Percentiles rank a stretch among this genome's conserved stretches.
phyloP scores from a whole-genome alignment of 30 jellyfish, hydroid and myxozoan species.

The Euphysa ruthae region DNA sequence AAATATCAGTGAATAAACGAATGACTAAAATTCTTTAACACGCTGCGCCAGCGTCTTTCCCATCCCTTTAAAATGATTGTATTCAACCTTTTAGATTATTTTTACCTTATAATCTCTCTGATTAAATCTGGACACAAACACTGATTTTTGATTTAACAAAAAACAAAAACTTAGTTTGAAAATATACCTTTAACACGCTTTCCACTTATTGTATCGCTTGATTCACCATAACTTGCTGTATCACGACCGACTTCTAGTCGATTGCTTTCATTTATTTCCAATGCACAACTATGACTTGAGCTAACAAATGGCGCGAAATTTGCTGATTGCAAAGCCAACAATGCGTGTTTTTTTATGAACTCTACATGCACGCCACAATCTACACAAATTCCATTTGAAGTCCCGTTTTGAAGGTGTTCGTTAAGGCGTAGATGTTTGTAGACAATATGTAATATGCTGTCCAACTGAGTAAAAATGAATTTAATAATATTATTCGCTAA shows the following conservation, averaged over 20 bases:
- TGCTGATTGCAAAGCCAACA: constrained; percentile 48
- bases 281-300: background rate
- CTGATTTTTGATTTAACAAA: too few species aligned
- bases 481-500: background rate
- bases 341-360: constrained; percentile 58
- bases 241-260: background rate
- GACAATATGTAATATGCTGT: constrained; percentile 54
- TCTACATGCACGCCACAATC: constrained; percentile 80
- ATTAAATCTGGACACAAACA: too few species aligned
- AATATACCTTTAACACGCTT: constrained; percentile 13
- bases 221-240: constrained; percentile 14
- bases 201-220: constrained; percentile 10
- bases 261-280: background rate
- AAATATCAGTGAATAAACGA: too few species aligned
- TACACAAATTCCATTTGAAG: constrained; percentile 70
- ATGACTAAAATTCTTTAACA: too few species aligned
- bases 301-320: constrained; percentile 60
- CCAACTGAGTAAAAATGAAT: constrained; percentile 39
- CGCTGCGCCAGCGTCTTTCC: too few species aligned
- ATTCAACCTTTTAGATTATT: too few species aligned
- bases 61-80: too few species aligned
- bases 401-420: constrained; percentile 38
- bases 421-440: constrained; percentile 71
- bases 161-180: too few species aligned
- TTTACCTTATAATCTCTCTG: too few species aligned